Evolutionary conservation across 2,113 vertebrate genomes (phyloP), one percentile per base, ranked within the genome.

Genomic region (Gymnorhina tibicen): DNA sequence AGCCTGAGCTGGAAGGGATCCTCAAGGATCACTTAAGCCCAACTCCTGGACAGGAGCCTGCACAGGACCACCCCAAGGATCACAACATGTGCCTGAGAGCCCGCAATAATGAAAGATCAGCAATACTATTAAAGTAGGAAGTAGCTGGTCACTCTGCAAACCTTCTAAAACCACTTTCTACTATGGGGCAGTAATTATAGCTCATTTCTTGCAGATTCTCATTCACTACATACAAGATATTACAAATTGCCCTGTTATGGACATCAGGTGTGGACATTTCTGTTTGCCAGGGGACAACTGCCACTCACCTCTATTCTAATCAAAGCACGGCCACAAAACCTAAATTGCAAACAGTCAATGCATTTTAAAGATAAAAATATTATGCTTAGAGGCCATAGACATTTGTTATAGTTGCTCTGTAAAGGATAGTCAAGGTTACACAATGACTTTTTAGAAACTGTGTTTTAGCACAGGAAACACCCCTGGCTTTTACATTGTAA

Each of bases 401-500:
- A 6, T 11, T 39, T 42, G 2, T 15, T n/a, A 12, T 19, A 19
- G 14, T 9, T n/a, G 6, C 9, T 60, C 37, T 53, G 24, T 10
- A 62, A 80, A 78, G 20, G 27, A 20, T 1, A 39, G 19, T 10
- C 5, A 41, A 72, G 76, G 47, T 68, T 39, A n/a, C 10, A 35
- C 1, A 0, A 9, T 6, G 37, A 55, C 52, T 52, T 93, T 55
- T 52, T 26, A 78, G 47, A 60, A 79, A 26, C 23, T 64, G 70
- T 75, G 6, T 9, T 82, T 56, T 56, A 67, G 27, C 3, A 1
- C 44, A 42, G 60, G 17, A 35, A 41, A 42, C 20, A 39, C 18
- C 5, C 0, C 5, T 27, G 33, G 1, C 2, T 19, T 75, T 85
- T 58, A 9, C 42, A 6, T 0, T 11, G 23, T 11, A 14, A 47